phyloP scores from a whole-genome alignment of 1,140 invertebrate species.

The Caenorhabditis inopinata region DNA sequence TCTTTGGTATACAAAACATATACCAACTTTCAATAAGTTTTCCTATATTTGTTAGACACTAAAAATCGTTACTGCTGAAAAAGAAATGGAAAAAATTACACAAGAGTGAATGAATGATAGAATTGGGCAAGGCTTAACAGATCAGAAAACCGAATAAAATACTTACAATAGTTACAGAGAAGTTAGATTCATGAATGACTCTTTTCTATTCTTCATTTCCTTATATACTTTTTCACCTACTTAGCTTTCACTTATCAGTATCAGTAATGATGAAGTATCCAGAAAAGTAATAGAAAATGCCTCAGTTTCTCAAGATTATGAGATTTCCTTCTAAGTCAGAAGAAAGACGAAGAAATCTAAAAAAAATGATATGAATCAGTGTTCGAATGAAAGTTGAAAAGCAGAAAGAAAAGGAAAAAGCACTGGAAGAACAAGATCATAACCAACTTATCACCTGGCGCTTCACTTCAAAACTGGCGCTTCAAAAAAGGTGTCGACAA shows the following conservation, averaged over 20 bases:
- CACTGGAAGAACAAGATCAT: conserved; percentile 21
- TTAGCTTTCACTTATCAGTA: no score
- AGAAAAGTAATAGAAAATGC: background rate
- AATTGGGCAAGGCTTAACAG: background rate
- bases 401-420: background rate
- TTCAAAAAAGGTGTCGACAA: background rate
- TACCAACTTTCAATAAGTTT: no score
- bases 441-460: conserved; percentile 11
- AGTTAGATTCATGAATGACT: no score
- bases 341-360: background rate
- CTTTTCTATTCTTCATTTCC: no score
- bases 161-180: background rate
- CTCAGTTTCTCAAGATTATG: background rate
- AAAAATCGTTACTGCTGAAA: no score
- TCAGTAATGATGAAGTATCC: background rate
- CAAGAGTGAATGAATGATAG: no score
- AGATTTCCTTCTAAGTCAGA: background rate
- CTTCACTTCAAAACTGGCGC: background rate
- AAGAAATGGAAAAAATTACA: conserved; percentile 32
- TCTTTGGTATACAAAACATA: conserved; percentile 13
- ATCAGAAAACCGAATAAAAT: conserved; percentile 17
- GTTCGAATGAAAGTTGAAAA: background rate
- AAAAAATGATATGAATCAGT: background rate
- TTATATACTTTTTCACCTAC: background rate
- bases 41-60: no score